phyloP scores from a whole-genome alignment of 2,797 vertebrate species.

The Rhincodon typus region DNA sequence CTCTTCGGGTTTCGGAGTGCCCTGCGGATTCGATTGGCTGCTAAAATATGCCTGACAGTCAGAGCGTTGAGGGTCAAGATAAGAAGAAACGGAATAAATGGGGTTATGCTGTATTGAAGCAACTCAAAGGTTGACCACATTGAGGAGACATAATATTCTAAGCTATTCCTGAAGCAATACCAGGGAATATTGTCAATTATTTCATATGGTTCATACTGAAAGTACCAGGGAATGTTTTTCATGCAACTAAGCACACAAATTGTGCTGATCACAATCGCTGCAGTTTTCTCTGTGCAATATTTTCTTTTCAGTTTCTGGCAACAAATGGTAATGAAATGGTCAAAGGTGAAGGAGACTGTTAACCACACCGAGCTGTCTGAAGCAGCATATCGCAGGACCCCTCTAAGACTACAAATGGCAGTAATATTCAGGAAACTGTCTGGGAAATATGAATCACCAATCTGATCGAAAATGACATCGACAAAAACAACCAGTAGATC shows the following conservation, averaged over 20 bases:
- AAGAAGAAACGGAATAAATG: background rate
- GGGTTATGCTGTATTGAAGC: background rate
- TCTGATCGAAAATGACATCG: background rate
- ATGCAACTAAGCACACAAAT: background rate
- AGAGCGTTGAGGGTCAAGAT: background rate
- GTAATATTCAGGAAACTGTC: background rate
- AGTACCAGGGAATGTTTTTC: constrained; percentile 2
- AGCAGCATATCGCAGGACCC: background rate
- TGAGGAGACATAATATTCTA: background rate
- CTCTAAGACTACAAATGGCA: background rate
- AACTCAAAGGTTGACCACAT: background rate
- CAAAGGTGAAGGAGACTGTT: background rate
- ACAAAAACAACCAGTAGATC: background rate
- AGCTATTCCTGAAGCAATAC: background rate
- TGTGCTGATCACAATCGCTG: background rate
- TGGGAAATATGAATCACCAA: background rate
- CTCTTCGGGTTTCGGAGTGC: background rate
- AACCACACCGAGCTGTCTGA: constrained; percentile 5
- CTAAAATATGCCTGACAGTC: background rate
- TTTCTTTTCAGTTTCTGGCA: background rate
- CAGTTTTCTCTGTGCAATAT: background rate
- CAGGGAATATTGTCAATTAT: background rate
- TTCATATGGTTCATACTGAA: background rate
- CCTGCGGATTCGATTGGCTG: background rate
- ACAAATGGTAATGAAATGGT: background rate